Percentiles rank a stretch among this genome's conserved stretches.
These are phyloP conservation scores for Brachionus plicatilis DNA, from an alignment of 1,140 invertebrate species.

Conservation along the genomic window DNA sequence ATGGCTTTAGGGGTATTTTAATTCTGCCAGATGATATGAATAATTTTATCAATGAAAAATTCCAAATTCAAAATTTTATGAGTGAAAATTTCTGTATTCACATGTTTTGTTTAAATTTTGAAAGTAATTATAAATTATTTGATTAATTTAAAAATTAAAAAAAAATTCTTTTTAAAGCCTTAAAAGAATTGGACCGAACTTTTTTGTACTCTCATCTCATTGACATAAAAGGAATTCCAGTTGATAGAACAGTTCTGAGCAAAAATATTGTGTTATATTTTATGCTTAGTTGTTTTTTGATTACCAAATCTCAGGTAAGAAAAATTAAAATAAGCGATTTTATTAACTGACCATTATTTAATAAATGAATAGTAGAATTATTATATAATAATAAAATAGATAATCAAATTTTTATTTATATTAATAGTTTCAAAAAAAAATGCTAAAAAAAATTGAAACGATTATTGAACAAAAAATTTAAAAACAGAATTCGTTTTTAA, in stretches of 20 bases:
- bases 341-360: too few species aligned
- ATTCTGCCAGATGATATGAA: neutral
- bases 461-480: too few species aligned
- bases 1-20: neutral
- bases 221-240: neutral
- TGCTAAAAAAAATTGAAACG: too few species aligned
- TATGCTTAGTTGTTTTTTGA: neutral
- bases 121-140: neutral
- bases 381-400: too few species aligned
- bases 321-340: too few species aligned
- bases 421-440: too few species aligned
- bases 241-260: neutral
- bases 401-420: too few species aligned
- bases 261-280: neutral
- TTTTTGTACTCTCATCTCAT: neutral
- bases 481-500: too few species aligned
- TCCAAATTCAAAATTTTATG: neutral
- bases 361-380: too few species aligned
- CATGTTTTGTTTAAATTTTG: conserved; percentile 29
- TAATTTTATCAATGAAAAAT: neutral
- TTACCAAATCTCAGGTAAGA: neutral
- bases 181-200: neutral
- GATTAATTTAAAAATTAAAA: neutral
- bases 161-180: neutral
- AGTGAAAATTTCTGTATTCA: neutral